phyloP scores from a whole-genome alignment of 35 echinoderm and acorn worm genomes.

The Anneissia japonica region DNA sequence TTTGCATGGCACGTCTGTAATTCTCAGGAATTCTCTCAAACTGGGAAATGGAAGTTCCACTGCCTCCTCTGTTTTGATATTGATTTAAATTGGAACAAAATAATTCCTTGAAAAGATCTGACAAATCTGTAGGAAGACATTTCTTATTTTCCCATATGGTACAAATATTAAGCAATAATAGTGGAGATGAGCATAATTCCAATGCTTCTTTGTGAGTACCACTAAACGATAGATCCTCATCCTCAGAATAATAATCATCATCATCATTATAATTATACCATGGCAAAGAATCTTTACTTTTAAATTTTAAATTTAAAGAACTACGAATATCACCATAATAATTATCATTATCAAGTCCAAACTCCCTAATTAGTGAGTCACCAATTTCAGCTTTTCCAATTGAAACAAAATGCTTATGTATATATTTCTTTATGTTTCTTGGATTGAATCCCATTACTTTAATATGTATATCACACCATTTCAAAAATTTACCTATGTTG shows the following conservation, averaged over 20 bases:
- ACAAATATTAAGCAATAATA: neutral
- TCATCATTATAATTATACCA: too few relatives aligned
- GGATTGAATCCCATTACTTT: neutral
- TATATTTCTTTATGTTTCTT: neutral
- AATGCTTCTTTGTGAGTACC: neutral
- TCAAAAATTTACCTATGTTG: neutral
- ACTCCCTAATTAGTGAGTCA: neutral
- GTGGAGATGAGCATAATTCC: neutral
- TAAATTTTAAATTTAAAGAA: too few relatives aligned
- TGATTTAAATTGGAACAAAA: neutral
- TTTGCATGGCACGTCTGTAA: neutral
- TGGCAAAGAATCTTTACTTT: too few relatives aligned
- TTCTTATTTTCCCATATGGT: neutral
- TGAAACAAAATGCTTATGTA: neutral
- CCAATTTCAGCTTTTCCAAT: neutral
- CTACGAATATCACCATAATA: too few relatives aligned
- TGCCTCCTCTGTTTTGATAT: neutral
- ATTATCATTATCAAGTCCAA: neutral
- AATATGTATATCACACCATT: neutral
- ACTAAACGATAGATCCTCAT: too few relatives aligned
- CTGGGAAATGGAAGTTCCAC: neutral
- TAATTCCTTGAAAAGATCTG: neutral
- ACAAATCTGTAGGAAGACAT: neutral
- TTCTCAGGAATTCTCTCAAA: neutral
- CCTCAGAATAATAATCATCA: too few relatives aligned